These are phyloP conservation scores for Oncorhynchus tshawytscha DNA, from an alignment of 2,113 vertebrate species.

Conservation along the genomic window DNA sequence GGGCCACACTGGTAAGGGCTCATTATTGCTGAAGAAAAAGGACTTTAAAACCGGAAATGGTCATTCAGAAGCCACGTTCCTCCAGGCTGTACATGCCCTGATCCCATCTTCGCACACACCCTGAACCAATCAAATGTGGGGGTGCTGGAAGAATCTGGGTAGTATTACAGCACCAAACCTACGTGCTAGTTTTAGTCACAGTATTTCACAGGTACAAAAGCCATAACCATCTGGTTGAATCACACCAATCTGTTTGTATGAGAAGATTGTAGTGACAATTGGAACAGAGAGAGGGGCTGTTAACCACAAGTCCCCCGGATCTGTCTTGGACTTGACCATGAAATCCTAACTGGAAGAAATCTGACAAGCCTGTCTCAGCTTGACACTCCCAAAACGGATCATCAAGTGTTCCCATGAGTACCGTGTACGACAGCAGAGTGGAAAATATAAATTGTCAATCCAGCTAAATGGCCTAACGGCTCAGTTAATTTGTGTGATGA, in stretches of 20 bases:
- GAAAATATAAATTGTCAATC: constrained; percentile 22
- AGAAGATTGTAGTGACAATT: constrained; percentile 1
- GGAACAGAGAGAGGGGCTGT: neutral
- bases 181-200: neutral
- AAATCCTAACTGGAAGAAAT: neutral
- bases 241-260: neutral
- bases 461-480: constrained; percentile 25
- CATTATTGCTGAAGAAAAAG: neutral
- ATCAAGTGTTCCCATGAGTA: constrained; percentile 21
- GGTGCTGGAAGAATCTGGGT: neutral
- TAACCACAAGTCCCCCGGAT: neutral
- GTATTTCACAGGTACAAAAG: neutral
- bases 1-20: too few relatives aligned
- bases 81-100: too few relatives aligned
- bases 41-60: neutral
- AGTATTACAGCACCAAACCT: neutral
- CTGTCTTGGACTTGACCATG: neutral
- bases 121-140: neutral
- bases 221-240: neutral
- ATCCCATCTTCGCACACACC: neutral
- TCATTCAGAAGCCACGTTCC: neutral
- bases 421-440: constrained; percentile 22
- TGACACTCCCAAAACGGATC: neutral
- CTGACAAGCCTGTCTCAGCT: neutral
- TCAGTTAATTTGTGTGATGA: constrained; percentile 47